Base-by-base conservation (phyloP, 2,888 invertebrate species). In the Diarsia dahlii region DNA sequence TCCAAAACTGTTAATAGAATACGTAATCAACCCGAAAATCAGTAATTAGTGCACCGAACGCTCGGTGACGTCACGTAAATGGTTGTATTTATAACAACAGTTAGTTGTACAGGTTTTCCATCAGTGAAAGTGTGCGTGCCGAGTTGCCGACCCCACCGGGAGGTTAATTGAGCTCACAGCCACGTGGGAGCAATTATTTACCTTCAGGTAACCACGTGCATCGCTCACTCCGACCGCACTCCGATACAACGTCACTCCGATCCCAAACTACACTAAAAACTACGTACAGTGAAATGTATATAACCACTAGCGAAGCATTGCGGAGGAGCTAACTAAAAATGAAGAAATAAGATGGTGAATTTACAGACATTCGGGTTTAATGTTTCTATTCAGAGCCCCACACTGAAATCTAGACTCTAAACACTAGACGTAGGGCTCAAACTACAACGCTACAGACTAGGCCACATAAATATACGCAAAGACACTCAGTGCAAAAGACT, bases 131-230 rank as follows among this genome's bases (percentile, higher is more conserved):
- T 92, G 92, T 90, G 92, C 92, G 93, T 88, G 90, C 84, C 91
- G 87, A 89, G 93, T 93, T 88, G 90, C 84, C 91, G 87, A 89
- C 93, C 93, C 92, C 91, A 87, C 86, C 90, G 90, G 91, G 91
- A 87, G 89, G 93, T 93, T 96, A 95, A 95, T 95, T 95, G 95
- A 91, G 91, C 91, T 88, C 87, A 86, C 85, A 84, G 88, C 94
- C 96, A 96, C 96, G 96, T 96, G 96, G 93, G 81, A 93, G 82
- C 95, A 96, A 96, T 96, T 96, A 96, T 96, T 96, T 96, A 96
- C 96, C 92, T 93, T 88, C 91, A 93, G 92, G 92, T 92, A 89
- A 80, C 94, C 96, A 96, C 96, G 96, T 96, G 96, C 81, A 85
- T 78, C 71, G 84, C 60, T 71, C 84, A 63, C 63, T 63, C 63